Evolutionary conservation across 1,140 invertebrate species (phyloP).

Genomic region (Ostrea denselamellosa): DNA sequence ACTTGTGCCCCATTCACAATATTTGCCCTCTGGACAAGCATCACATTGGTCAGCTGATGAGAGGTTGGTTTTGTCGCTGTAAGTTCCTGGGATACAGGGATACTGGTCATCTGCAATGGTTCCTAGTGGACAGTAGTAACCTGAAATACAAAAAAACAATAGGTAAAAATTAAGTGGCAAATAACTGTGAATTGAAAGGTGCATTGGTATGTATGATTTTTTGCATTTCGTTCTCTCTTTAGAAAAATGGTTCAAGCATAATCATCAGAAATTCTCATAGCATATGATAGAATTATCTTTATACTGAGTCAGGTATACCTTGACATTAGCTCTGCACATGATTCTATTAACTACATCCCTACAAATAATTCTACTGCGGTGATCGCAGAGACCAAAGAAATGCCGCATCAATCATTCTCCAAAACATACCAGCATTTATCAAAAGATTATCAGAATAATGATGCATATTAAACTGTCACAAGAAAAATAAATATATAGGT

Average conservation of each 20-base stretch:
- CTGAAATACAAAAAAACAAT: constrained; percentile 60
- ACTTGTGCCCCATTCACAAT: constrained; percentile 70
- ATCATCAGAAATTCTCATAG: too few relatives aligned
- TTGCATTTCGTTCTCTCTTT: background rate
- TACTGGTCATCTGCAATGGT: constrained; percentile 71
- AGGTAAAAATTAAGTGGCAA: background rate
- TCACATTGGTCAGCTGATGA: constrained; percentile 72
- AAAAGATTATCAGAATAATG: too few relatives aligned
- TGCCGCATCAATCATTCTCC: too few relatives aligned
- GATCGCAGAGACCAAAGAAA: too few relatives aligned
- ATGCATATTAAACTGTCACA: too few relatives aligned
- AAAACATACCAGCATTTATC: too few relatives aligned
- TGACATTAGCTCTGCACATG: too few relatives aligned
- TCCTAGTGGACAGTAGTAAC: constrained; percentile 75
- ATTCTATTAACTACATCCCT: too few relatives aligned
- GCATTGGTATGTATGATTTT: background rate
- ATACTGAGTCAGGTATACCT: too few relatives aligned
- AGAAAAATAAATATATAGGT: too few relatives aligned
- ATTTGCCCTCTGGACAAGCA: constrained; percentile 70
- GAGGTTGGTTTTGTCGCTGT: constrained; percentile 68
- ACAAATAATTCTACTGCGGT: too few relatives aligned
- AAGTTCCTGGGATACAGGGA: constrained; percentile 74
- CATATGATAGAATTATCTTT: too few relatives aligned
- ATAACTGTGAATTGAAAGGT: background rate
- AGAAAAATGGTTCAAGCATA: background rate